Percentiles rank a stretch among this genome's conserved stretches.
Evolutionary conservation across 2,797 vertebrate genomes (phyloP).

Genomic region (Sebastes elongatus): DNA sequence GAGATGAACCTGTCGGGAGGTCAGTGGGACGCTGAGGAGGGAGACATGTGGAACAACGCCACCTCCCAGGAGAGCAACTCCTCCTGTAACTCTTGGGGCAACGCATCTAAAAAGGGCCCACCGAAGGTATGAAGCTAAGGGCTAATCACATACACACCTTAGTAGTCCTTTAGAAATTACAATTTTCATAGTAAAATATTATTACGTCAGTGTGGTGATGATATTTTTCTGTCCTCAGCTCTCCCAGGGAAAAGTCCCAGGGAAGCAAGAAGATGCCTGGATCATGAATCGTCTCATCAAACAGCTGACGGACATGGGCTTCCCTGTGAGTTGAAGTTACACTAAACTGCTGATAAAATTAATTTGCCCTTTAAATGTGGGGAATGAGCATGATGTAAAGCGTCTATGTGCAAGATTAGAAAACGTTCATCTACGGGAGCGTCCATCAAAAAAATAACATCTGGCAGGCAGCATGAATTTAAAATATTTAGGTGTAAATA

Average conservation of each 20-base stretch:
- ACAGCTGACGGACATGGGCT: constrained; percentile 99
- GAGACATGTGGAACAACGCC: constrained; percentile 94
- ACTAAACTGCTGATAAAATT: background rate
- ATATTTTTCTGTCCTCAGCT: background rate
- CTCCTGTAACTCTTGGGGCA: constrained; percentile 83
- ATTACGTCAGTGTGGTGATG: background rate
- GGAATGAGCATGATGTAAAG: background rate
- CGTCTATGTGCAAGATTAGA: background rate
- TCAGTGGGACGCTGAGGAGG: constrained; percentile 91
- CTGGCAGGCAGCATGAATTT: background rate
- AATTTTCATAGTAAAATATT: background rate
- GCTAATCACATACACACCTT: background rate
- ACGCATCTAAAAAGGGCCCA: constrained; percentile 87
- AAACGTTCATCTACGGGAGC: background rate
- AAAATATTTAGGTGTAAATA: background rate
- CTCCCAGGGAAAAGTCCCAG: constrained; percentile 86
- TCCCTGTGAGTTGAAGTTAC: constrained; percentile 85
- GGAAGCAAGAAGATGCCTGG: constrained; percentile 96
- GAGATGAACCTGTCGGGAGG: constrained; percentile 86
- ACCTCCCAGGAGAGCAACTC: constrained; percentile 92
- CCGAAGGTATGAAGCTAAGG: constrained; percentile 82
- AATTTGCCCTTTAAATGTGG: background rate
- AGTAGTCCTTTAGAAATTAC: background rate
- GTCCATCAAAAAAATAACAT: background rate
- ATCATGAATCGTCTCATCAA: constrained; percentile 97